A percentile compares a stretch with the other conserved stretches of the same genome.
Evolutionary conservation across 2,797 vertebrate species (phyloP).

Genomic region (Platyrinchus mystaceus): DNA sequence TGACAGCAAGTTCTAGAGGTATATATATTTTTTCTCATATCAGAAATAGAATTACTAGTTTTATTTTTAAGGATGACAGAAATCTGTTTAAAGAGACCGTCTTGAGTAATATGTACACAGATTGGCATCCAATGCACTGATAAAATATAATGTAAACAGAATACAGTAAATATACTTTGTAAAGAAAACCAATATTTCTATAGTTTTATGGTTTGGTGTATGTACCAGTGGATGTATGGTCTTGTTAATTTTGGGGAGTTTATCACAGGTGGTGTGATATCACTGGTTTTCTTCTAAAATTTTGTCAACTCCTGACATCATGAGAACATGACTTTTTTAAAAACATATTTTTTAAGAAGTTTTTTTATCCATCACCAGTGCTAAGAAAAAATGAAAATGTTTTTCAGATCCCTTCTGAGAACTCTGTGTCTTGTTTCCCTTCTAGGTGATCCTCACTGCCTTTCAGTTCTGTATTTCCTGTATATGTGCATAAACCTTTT

Average conservation of each 20-base stretch:
- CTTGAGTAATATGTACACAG: background rate
- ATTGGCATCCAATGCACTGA: background rate
- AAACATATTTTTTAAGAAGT: background rate
- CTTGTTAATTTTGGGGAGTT: background rate
- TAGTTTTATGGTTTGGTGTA: background rate
- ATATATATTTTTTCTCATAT: background rate
- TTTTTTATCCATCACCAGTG: background rate
- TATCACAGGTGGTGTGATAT: background rate
- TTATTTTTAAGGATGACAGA: background rate
- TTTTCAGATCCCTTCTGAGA: background rate
- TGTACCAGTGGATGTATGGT: background rate
- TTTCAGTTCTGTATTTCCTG: background rate
- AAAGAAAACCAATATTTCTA: background rate
- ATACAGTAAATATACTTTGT: background rate
- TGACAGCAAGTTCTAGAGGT: background rate
- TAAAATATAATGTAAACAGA: background rate
- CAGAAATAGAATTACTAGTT: background rate
- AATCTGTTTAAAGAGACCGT: background rate
- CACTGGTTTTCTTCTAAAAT: background rate
- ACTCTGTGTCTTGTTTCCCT: background rate
- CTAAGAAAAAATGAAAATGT: background rate
- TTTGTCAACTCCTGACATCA: rapidly evolving
- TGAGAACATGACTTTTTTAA: background rate
- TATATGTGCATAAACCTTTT: background rate
- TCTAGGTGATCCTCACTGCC: background rate